These are phyloP conservation scores for Amazona ochrocephala DNA, from an alignment of 2,797 vertebrate species.

Conservation along the genomic window DNA sequence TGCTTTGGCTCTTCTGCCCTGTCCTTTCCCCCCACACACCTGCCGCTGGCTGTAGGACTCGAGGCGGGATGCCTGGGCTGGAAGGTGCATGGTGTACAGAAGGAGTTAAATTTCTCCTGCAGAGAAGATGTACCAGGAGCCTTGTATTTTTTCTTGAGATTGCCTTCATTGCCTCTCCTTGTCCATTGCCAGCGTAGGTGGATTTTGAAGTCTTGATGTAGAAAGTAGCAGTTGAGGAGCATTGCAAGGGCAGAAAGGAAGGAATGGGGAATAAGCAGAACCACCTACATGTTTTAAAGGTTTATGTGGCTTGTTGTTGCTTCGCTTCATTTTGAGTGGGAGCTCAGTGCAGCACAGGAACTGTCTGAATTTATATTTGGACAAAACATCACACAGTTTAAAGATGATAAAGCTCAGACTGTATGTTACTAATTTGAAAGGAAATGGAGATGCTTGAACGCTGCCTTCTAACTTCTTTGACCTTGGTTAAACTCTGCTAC, in stretches of 20 bases:
- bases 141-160: not conserved
- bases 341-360: slow-evolving; percentile 12
- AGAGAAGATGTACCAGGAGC: not conserved
- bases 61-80: not conserved
- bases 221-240: not conserved
- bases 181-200: not conserved
- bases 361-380: slow-evolving; percentile 38
- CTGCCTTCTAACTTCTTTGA: not conserved
- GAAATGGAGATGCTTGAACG: not conserved
- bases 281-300: not conserved
- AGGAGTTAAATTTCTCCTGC: not conserved
- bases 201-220: not conserved
- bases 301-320: not conserved
- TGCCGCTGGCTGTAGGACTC: not conserved
- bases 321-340: slow-evolving; percentile 21
- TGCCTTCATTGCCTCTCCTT: rapidly evolving
- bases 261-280: not conserved
- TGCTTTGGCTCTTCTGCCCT: not conserved
- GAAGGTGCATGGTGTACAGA: not conserved
- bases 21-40: not conserved
- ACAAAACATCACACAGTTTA: not conserved
- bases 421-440: not conserved
- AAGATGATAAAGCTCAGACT: not conserved
- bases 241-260: not conserved
- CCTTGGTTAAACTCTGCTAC: not conserved